Conservation (phyloP, 2,113 vertebrate species). For the Datnioides undecimradiatus region DNA sequence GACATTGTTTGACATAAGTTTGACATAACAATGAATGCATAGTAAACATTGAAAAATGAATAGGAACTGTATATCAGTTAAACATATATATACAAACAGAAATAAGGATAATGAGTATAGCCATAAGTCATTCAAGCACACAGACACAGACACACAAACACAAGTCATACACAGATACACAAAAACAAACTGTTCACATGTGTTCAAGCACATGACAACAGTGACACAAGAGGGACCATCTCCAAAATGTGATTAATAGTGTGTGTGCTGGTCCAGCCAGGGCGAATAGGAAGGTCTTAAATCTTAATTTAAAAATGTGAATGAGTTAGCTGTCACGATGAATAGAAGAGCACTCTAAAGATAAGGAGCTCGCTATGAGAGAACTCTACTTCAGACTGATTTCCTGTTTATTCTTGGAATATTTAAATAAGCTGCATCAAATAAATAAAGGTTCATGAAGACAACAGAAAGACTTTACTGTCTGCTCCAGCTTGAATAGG, state of each 20-base stretch:
- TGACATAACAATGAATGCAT: background rate
- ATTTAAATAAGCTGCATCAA: constrained; percentile 49
- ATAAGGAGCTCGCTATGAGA: constrained; percentile 21
- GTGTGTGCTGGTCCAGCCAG: constrained; percentile 28
- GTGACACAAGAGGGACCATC: background rate
- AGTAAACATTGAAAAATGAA: too few species aligned
- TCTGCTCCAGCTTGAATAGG: constrained; percentile 19
- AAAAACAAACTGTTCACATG: background rate
- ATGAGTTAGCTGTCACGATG: constrained; percentile 32
- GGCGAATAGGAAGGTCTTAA: background rate
- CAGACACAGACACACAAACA: background rate
- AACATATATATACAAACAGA: constrained; percentile 10
- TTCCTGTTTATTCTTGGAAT: constrained; percentile 55
- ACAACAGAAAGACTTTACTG: constrained; percentile 14
- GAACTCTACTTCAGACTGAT: constrained; percentile 37
- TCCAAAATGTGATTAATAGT: constrained; percentile 41
- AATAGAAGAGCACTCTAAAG: constrained; percentile 39
- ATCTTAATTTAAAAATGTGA: constrained; percentile 45
- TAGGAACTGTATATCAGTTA: background rate
- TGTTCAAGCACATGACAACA: background rate
- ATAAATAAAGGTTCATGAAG: constrained; percentile 32
- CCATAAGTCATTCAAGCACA: background rate
- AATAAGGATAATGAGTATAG: background rate
- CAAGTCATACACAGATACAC: background rate
- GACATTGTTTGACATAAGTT: too few species aligned